Percentiles rank a stretch among this genome's conserved stretches.
These are phyloP conservation scores for Coilia nasus DNA, from an alignment of 2,797 vertebrate genomes.

Conservation along the genomic window DNA sequence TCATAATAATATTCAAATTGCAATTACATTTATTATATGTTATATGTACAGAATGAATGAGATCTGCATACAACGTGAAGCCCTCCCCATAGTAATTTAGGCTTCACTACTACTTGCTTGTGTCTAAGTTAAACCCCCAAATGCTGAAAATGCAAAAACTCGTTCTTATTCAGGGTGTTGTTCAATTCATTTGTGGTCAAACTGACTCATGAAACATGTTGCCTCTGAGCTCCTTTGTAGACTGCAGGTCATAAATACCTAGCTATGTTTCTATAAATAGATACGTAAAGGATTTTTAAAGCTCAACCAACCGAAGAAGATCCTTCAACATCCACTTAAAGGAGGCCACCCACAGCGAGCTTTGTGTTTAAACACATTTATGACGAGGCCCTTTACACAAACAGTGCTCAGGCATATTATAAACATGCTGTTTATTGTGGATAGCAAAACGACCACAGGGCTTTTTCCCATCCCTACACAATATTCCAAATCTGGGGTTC, in stretches of 20 bases:
- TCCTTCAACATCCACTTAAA: not conserved
- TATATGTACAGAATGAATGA: too few relatives aligned
- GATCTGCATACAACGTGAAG: too few relatives aligned
- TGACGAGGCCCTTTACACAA: not conserved
- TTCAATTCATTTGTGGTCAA: not conserved
- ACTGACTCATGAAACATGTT: not conserved
- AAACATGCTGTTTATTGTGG: not conserved
- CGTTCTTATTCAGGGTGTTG: too few relatives aligned
- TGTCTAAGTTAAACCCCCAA: too few relatives aligned
- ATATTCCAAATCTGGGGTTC: constrained; percentile 1
- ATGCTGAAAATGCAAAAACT: too few relatives aligned
- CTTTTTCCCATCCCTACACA: not conserved
- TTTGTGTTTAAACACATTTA: constrained; percentile 17
- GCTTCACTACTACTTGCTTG: too few relatives aligned
- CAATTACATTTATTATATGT: too few relatives aligned
- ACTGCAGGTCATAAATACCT: not conserved
- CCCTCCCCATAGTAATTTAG: too few relatives aligned
- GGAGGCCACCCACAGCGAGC: not conserved
- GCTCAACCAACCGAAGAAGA: constrained; percentile 22
- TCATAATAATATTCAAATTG: too few relatives aligned
- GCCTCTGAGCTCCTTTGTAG: not conserved
- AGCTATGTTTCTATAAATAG: not conserved
- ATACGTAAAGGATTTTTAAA: not conserved
- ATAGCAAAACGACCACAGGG: not conserved
- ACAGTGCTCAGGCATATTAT: not conserved